Evolutionary conservation across 23 tunicate genomes (phyloP).

Genomic region (Corella eumyota): DNA sequence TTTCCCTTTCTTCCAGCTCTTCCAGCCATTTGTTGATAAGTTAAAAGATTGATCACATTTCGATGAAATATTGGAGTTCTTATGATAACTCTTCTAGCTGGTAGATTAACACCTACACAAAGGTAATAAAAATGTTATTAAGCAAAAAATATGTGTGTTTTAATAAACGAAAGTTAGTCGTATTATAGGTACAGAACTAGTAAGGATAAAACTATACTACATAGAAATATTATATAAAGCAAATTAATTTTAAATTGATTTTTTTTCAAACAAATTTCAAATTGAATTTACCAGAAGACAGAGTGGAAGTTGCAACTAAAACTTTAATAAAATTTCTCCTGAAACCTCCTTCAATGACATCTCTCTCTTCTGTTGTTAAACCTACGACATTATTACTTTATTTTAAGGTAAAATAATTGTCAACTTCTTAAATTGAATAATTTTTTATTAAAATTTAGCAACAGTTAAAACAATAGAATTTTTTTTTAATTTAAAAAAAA

Average conservation of each 20-base stretch:
- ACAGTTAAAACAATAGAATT: not conserved
- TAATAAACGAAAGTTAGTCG: too few species aligned
- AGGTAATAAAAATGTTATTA: too few species aligned
- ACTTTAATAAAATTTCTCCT: conserved; percentile 51
- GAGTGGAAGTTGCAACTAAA: conserved; percentile 85
- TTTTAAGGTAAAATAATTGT: too few species aligned
- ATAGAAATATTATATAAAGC: too few species aligned
- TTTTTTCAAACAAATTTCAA: too few species aligned
- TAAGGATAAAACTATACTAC: too few species aligned
- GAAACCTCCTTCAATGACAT: conserved; percentile 71
- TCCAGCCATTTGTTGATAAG: conserved; percentile 93
- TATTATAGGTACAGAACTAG: too few species aligned
- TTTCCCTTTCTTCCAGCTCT: conserved; percentile 98
- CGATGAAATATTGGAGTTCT: conserved; percentile 85
- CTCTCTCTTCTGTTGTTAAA: conserved; percentile 89
- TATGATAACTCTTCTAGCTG: conserved; percentile 94
- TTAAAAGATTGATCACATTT: conserved; percentile 31
- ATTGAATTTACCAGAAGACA: conserved; percentile 74
- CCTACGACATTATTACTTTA: too few species aligned
- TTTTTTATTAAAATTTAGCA: not conserved
- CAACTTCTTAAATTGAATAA: too few species aligned
- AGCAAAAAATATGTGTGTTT: too few species aligned
- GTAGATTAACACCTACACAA: conserved; percentile 92
- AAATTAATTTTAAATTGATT: too few species aligned
- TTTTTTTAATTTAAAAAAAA: not conserved